phyloP scores from a whole-genome alignment of 2,888 invertebrate genomes.

The Phanerotoma sp. region DNA sequence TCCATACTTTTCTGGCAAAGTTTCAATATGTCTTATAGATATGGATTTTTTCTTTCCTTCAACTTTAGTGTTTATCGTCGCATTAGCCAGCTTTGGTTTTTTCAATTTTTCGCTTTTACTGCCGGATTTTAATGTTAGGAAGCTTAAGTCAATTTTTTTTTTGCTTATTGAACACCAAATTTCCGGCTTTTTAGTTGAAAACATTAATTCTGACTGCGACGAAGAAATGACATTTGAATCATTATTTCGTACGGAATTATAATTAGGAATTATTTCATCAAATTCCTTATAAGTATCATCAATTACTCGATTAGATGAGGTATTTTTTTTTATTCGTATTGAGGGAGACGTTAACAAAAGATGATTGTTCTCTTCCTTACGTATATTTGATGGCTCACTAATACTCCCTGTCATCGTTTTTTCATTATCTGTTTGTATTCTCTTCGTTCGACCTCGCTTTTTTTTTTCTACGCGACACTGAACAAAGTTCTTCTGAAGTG shows the following conservation, averaged over 20 bases:
- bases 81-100: too few species aligned
- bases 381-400: not conserved
- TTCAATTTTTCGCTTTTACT: too few species aligned
- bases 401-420: not conserved
- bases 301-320: not conserved
- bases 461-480: not conserved
- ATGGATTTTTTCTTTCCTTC: too few species aligned
- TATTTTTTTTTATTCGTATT: not conserved
- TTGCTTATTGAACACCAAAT: slow-evolving; percentile 11
- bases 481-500: not conserved
- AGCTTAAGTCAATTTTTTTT: slow-evolving; percentile 1
- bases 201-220: not conserved
- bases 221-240: slow-evolving; percentile 8
- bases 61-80: too few species aligned
- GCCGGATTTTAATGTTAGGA: not conserved
- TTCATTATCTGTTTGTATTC: not conserved
- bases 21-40: not conserved
- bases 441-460: not conserved
- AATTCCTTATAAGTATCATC: not conserved
- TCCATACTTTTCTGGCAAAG: not conserved
- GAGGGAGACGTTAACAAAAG: not conserved
- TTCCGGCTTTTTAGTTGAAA: not conserved
- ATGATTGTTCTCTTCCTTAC: not conserved
- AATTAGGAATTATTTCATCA: not conserved
- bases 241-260: not conserved